phyloP scores from a whole-genome alignment of 2,113 vertebrate genomes.

The Limnothrissa miodon region DNA sequence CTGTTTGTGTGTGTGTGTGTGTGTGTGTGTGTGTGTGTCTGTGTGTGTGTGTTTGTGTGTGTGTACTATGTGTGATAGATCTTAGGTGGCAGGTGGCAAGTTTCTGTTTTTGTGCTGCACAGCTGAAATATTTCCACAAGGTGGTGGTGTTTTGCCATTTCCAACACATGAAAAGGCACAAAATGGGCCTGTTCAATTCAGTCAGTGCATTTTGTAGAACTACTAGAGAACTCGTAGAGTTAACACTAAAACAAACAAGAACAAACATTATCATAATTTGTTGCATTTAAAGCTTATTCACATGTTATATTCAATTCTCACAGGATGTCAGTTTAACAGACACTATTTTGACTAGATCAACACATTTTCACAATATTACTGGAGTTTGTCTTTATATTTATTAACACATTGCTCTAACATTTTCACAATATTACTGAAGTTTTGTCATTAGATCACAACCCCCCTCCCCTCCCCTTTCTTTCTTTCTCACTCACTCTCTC shows the following conservation, averaged over 20 bases:
- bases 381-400: too few species aligned
- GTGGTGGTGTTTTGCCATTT: slow-evolving; percentile 39
- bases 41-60: not conserved
- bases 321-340: not conserved
- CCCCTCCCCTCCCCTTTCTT: not conserved
- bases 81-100: not conserved
- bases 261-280: not conserved
- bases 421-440: too few species aligned
- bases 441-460: too few species aligned
- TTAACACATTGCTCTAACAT: too few species aligned
- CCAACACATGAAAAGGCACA: not conserved
- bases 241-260: not conserved
- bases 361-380: too few species aligned
- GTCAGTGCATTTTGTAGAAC: not conserved
- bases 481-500: too few species aligned
- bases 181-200: not conserved
- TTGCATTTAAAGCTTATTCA: not conserved
- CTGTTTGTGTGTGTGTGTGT: not conserved
- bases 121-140: slow-evolving; percentile 20
- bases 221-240: not conserved
- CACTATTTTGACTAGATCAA: not conserved
- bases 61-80: not conserved
- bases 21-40: not conserved
- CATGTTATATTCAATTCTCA: not conserved
- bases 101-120: not conserved